phyloP scores from a whole-genome alignment of 2,113 vertebrate species.

The Empidonax alnorum region DNA sequence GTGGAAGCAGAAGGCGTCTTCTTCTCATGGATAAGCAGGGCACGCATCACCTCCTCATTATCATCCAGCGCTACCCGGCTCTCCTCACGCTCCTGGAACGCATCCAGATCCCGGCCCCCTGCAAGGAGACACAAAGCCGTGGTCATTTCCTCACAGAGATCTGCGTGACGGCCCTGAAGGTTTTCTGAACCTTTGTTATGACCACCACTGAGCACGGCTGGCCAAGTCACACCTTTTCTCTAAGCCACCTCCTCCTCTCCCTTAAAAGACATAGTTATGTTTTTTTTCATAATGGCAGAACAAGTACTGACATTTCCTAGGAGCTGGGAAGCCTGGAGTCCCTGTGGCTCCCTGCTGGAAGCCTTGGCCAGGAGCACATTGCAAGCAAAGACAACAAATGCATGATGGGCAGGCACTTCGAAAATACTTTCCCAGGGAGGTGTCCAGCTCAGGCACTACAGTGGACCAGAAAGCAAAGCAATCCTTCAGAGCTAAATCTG shows the following conservation, averaged over 20 bases:
- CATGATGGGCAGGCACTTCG: neutral
- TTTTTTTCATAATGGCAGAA: neutral
- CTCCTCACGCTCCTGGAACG: slow-evolving; percentile 77
- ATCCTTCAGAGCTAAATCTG: neutral
- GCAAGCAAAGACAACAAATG: neutral
- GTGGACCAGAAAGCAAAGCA: neutral
- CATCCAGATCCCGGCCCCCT: slow-evolving; percentile 75
- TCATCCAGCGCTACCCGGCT: slow-evolving; percentile 78
- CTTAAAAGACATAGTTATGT: neutral
- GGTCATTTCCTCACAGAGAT: neutral
- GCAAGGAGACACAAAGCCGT: neutral
- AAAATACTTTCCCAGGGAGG: neutral
- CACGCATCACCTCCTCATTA: slow-evolving; percentile 97
- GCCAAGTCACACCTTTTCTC: neutral
- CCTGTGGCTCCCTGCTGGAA: neutral
- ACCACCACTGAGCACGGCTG: neutral
- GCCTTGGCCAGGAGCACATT: neutral
- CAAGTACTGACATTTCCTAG: neutral
- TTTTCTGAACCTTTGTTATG: neutral
- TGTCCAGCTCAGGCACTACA: neutral
- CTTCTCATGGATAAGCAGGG: slow-evolving; percentile 96
- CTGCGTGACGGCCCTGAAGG: neutral
- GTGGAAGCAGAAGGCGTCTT: slow-evolving; percentile 74
- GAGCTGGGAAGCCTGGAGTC: neutral
- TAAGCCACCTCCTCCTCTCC: neutral